phyloP scores from a whole-genome alignment of 2,888 invertebrate genomes.

The Spodoptera exigua region DNA sequence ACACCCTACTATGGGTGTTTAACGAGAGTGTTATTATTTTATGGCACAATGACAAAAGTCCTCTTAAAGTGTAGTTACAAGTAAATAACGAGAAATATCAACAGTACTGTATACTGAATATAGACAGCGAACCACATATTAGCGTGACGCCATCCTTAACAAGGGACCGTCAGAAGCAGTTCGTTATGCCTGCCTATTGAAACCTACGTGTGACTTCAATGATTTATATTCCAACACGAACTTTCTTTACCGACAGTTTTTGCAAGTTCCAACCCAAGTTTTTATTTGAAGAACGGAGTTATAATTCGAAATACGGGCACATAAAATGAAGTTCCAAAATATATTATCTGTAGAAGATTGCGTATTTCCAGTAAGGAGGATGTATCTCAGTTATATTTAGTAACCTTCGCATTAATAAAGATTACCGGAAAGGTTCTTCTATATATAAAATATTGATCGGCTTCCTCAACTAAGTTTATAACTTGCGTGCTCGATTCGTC shows the following conservation, averaged over 20 bases:
- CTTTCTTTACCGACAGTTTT: slow-evolving; percentile 19
- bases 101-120: not conserved
- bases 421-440: not conserved
- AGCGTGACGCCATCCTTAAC: slow-evolving; percentile 22
- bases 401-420: not conserved
- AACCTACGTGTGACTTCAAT: slow-evolving; percentile 36
- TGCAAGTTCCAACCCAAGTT: not conserved
- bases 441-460: slow-evolving; percentile 6
- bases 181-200: slow-evolving; percentile 38
- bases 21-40: too few relatives aligned
- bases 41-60: too few relatives aligned
- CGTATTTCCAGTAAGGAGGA: not conserved
- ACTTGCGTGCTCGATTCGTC: too few relatives aligned
- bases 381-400: not conserved
- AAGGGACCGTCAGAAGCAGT: slow-evolving; percentile 50
- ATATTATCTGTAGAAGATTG: not conserved
- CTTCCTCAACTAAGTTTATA: too few relatives aligned
- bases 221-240: slow-evolving; percentile 46
- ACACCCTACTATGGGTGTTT: too few relatives aligned
- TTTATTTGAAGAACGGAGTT: slow-evolving; percentile 8
- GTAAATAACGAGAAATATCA: not conserved
- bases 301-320: slow-evolving; percentile 1
- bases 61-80: too few relatives aligned
- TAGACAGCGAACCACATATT: not conserved
- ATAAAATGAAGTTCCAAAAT: not conserved